Evolutionary conservation across 2,113 vertebrate species (phyloP).

Genomic region (Origma solitaria): DNA sequence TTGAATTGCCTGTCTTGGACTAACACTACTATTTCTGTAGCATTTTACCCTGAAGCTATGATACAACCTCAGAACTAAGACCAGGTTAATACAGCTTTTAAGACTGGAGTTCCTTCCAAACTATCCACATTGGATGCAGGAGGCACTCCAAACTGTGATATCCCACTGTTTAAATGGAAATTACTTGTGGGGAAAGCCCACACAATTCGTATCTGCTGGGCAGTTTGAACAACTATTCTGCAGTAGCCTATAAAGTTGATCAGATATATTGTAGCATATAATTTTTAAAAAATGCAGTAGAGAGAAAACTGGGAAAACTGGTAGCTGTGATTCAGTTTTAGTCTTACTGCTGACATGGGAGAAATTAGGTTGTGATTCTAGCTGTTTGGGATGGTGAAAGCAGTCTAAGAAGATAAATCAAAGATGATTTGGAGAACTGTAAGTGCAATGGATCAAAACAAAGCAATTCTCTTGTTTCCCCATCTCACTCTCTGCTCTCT

Average conservation of each 20-base stretch:
- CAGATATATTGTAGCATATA: neutral
- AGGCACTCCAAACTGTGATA: neutral
- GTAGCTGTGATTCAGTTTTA: neutral
- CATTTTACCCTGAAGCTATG: neutral
- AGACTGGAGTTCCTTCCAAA: neutral
- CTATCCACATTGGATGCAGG: neutral
- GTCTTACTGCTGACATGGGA: neutral
- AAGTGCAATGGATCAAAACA: conserved; percentile 20
- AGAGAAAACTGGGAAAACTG: neutral
- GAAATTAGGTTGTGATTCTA: neutral
- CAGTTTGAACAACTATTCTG: neutral
- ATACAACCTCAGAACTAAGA: neutral
- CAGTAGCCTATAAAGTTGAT: neutral
- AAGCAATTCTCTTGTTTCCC: conserved; percentile 14
- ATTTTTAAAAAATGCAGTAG: neutral
- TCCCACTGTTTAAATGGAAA: neutral
- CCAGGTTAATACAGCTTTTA: neutral
- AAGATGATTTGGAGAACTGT: neutral
- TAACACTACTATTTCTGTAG: neutral
- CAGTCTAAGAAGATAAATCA: neutral
- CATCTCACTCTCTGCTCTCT: neutral
- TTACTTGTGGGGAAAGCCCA: neutral
- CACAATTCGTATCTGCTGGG: neutral
- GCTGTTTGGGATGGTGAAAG: neutral
- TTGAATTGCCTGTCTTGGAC: neutral